A percentile compares a stretch with the other conserved stretches of the same genome.
Evolutionary conservation across 1,140 invertebrate genomes (phyloP).

Genomic region (Musca domestica): DNA sequence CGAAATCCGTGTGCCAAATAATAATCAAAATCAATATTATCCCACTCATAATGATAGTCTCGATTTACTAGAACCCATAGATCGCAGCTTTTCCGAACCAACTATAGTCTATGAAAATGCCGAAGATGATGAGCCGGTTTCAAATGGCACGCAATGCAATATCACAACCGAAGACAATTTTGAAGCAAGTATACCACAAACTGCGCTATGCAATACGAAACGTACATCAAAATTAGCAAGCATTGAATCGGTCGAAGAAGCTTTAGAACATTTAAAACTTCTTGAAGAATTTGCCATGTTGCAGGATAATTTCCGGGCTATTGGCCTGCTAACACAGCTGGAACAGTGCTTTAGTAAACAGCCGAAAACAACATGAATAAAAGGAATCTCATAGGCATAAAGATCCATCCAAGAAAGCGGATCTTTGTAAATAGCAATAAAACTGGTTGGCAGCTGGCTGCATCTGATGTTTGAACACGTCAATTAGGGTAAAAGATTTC

Average conservation of each 20-base stretch:
- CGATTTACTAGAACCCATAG: too few relatives aligned
- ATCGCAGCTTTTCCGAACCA: neutral
- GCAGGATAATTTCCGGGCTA: constrained; percentile 14
- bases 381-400: too few relatives aligned
- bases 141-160: neutral
- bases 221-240: neutral
- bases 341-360: neutral
- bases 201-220: neutral
- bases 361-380: neutral
- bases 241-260: constrained; percentile 14
- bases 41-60: too few relatives aligned
- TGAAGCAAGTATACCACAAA: neutral
- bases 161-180: neutral
- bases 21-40: too few relatives aligned
- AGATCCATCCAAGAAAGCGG: too few relatives aligned
- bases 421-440: too few relatives aligned
- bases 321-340: constrained; percentile 20
- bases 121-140: constrained; percentile 10
- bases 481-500: too few relatives aligned
- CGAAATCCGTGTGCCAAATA: too few relatives aligned
- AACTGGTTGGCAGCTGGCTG: too few relatives aligned
- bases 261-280: constrained; percentile 14
- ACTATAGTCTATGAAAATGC: constrained; percentile 2
- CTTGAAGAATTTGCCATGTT: constrained; percentile 21
- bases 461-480: too few relatives aligned